Percentiles rank a stretch among this genome's conserved stretches.
phyloP scores from a whole-genome alignment of 2,888 invertebrate species.

The Heteropelma amictum region DNA sequence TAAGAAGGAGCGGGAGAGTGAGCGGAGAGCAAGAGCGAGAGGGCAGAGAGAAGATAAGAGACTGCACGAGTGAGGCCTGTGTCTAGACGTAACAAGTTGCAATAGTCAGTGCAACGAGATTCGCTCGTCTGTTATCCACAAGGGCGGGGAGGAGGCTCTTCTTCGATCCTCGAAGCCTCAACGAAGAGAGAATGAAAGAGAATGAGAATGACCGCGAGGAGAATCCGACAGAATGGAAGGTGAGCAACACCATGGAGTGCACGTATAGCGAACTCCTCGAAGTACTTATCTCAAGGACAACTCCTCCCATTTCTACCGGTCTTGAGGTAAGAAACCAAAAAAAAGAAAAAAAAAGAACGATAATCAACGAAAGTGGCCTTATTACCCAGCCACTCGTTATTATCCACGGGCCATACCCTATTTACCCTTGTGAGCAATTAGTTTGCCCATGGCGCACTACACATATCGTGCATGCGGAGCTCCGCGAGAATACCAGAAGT shows the following conservation, averaged over 20 bases:
- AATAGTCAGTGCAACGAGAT: conserved; percentile 47
- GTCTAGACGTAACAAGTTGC: conserved; percentile 58
- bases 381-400: conserved; percentile 61
- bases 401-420: conserved; percentile 61
- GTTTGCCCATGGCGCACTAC: conserved; percentile 54
- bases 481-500: conserved; percentile 41
- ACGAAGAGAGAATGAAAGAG: conserved; percentile 19
- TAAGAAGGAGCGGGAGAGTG: conserved; percentile 14
- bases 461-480: conserved; percentile 21
- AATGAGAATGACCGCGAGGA: conserved; percentile 36
- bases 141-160: conserved; percentile 49
- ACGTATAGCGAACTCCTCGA: conserved; percentile 36
- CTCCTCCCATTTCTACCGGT: conserved; percentile 60
- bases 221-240: conserved; percentile 33
- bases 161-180: conserved; percentile 41
- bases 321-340: conserved; percentile 44
- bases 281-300: conserved; percentile 60
- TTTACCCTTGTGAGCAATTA: conserved; percentile 62
- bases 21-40: background rate
- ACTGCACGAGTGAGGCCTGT: conserved; percentile 33
- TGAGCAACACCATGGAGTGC: conserved; percentile 45
- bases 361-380: conserved; percentile 64
- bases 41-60: conserved; percentile 12
- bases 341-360: conserved; percentile 52
- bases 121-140: conserved; percentile 35